A percentile compares a stretch with the other conserved stretches of the same genome.
These are phyloP conservation scores for Ia io DNA, from an alignment of 2,113 vertebrate species.

Conservation along the genomic window DNA sequence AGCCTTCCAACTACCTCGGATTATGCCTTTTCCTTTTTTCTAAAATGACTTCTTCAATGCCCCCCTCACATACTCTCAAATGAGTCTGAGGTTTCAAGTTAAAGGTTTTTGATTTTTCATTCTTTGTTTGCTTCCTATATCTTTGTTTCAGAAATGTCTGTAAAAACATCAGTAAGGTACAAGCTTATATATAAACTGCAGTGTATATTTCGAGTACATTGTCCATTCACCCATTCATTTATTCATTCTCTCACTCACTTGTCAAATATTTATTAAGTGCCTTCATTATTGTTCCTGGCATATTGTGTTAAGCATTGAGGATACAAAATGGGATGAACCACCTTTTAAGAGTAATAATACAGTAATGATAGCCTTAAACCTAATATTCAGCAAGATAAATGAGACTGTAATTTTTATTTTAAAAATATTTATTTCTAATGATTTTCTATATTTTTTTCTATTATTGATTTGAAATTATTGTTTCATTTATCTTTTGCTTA, in stretches of 20 bases:
- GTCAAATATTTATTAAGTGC: background rate
- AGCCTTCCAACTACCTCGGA: background rate
- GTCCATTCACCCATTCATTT: background rate
- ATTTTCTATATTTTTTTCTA: background rate
- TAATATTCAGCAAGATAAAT: background rate
- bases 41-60: background rate
- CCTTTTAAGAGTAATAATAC: background rate
- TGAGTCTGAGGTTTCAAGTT: background rate
- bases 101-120: background rate
- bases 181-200: background rate
- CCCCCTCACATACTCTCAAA: background rate
- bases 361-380: background rate
- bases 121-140: background rate
- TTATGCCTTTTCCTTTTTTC: background rate
- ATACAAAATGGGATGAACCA: background rate
- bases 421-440: background rate
- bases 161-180: background rate
- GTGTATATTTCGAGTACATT: background rate
- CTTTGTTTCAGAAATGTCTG: background rate
- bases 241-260: background rate
- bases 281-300: background rate
- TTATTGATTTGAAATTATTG: slow-evolving; percentile 39
- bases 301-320: background rate
- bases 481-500: slow-evolving; percentile 62
- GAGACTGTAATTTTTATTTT: background rate